A percentile compares a stretch with the other conserved stretches of the same genome.
These are phyloP conservation scores for Drosophila yooni DNA, from an alignment of 2,888 invertebrate genomes.

Conservation along the genomic window DNA sequence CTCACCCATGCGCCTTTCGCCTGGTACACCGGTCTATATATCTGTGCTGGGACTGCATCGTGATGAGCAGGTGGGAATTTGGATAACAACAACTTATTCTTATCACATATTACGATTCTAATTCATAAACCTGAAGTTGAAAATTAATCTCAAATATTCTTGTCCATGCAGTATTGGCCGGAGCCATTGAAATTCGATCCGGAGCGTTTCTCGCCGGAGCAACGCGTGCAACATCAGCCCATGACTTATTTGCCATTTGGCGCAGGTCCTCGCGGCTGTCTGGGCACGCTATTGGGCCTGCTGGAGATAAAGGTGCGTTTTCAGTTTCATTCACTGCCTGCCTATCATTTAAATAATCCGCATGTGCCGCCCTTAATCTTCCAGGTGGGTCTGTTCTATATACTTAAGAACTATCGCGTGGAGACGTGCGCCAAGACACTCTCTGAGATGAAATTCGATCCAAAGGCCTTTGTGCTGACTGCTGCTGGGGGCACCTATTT, in stretches of 20 bases:
- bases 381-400: conserved; percentile 75
- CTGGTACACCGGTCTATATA: conserved; percentile 82
- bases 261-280: conserved; percentile 79
- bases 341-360: background rate
- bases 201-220: conserved; percentile 78
- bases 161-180: conserved; percentile 71
- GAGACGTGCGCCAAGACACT: conserved; percentile 60
- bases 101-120: background rate
- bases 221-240: conserved; percentile 68
- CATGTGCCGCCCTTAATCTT: background rate
- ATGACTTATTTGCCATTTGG: conserved; percentile 82
- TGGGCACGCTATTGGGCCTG: conserved; percentile 80
- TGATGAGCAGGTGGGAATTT: conserved; percentile 71
- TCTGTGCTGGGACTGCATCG: conserved; percentile 81
- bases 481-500: conserved; percentile 79
- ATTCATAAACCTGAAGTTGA: background rate
- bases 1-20: conserved; percentile 54
- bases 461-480: conserved; percentile 76
- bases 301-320: conserved; percentile 71
- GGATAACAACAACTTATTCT: background rate
- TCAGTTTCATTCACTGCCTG: no score
- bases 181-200: conserved; percentile 79
- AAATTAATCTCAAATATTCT: background rate
- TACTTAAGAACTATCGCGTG: conserved; percentile 78
- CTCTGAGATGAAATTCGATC: conserved; percentile 74